phyloP scores from a whole-genome alignment of 1,140 invertebrate genomes.

The Periplaneta americana region DNA sequence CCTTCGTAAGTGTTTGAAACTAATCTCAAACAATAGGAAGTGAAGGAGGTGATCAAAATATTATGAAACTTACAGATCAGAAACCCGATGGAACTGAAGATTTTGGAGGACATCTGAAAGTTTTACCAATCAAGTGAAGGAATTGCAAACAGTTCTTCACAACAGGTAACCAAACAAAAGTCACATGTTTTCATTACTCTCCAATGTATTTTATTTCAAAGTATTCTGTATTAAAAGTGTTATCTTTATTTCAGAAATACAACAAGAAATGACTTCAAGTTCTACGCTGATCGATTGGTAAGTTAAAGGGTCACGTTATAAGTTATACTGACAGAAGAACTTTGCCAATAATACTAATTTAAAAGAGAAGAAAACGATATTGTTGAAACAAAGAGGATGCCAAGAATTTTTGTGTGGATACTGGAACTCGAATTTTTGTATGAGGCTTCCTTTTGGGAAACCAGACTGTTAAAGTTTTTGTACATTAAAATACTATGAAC shows the following conservation, averaged over 20 bases:
- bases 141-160: constrained; percentile 90
- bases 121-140: constrained; percentile 79
- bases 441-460: too few relatives aligned
- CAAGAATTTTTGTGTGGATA: too few relatives aligned
- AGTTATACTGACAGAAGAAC: too few relatives aligned
- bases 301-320: too few relatives aligned
- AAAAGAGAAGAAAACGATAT: too few relatives aligned
- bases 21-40: not conserved
- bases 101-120: constrained; percentile 74
- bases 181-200: too few relatives aligned
- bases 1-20: not conserved
- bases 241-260: constrained; percentile 70
- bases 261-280: constrained; percentile 93
- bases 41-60: not conserved
- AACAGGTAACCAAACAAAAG: constrained; percentile 67
- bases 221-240: not conserved
- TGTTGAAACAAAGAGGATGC: too few relatives aligned
- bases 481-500: too few relatives aligned
- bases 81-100: constrained; percentile 40
- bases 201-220: not conserved
- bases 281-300: constrained; percentile 90
- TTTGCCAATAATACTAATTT: too few relatives aligned
- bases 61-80: not conserved
- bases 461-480: too few relatives aligned
- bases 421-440: too few relatives aligned